phyloP scores from a whole-genome alignment of 2,797 vertebrate species.

The Melanotaenia trifasciata region DNA sequence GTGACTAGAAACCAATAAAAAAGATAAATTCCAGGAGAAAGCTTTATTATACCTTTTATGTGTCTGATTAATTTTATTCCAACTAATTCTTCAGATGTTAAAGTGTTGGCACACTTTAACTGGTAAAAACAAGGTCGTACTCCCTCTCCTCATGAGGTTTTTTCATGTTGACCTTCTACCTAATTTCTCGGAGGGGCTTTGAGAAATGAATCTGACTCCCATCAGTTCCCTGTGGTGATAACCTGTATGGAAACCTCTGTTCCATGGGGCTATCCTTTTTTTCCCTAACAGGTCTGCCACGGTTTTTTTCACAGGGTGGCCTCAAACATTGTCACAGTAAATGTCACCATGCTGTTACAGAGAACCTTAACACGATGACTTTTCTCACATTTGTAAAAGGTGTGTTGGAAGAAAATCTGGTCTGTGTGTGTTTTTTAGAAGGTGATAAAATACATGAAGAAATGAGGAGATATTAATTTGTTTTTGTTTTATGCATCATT shows the following conservation, averaged over 20 bases:
- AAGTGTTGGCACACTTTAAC: too few relatives aligned
- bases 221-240: neutral
- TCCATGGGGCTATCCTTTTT: neutral
- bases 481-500: neutral
- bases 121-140: neutral
- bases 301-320: neutral
- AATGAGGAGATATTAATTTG: neutral
- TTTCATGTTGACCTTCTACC: constrained; percentile 22
- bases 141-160: neutral
- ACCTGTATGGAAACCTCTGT: neutral
- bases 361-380: neutral
- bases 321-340: neutral
- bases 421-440: neutral
- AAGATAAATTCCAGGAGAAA: too few relatives aligned
- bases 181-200: accelerated
- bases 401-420: neutral
- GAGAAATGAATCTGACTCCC: constrained; percentile 14
- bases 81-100: too few relatives aligned
- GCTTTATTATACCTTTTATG: too few relatives aligned
- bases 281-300: neutral
- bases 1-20: too few relatives aligned
- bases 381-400: neutral
- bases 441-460: neutral
- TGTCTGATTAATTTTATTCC: too few relatives aligned
- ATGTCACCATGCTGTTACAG: neutral